Conservation (phyloP, 2,888 invertebrate genomes). For the Plagodis pulveraria region DNA sequence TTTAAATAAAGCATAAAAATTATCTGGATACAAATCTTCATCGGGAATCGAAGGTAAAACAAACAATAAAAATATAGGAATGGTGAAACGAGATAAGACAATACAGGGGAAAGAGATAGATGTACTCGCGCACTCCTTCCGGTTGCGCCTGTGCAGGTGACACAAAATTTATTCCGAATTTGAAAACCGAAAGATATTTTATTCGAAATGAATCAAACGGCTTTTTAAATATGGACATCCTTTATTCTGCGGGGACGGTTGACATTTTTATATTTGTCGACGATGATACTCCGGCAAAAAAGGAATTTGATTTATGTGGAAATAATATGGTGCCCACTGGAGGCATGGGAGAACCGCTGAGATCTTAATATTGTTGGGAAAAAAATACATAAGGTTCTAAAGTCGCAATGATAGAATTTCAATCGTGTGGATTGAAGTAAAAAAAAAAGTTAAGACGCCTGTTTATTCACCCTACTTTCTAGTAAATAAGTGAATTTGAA, state of each 20-base stretch:
- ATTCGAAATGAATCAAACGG: conserved; percentile 80
- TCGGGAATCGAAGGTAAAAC: conserved; percentile 64
- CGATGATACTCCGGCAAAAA: conserved; percentile 67
- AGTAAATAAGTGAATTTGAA: no score
- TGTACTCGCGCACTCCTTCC: conserved; percentile 68
- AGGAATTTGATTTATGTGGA: conserved; percentile 77
- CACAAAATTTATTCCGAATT: conserved; percentile 84
- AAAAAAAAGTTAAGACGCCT: no score
- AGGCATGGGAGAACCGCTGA: conserved; percentile 45
- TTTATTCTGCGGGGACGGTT: conserved; percentile 76
- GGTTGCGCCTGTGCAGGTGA: conserved; percentile 81
- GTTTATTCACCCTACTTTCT: no score
- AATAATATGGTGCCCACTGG: conserved; percentile 67
- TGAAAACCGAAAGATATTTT: conserved; percentile 83
- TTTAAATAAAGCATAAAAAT: conserved; percentile 79
- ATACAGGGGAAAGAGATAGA: conserved; percentile 41
- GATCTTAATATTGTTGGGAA: conserved; percentile 33
- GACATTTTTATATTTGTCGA: conserved; percentile 84
- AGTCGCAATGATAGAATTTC: no score
- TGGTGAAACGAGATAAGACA: conserved; percentile 35
- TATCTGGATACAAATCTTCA: conserved; percentile 76
- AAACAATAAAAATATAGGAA: conserved; percentile 67
- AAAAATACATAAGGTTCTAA: background rate
- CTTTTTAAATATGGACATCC: conserved; percentile 83
- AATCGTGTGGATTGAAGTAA: background rate